phyloP scores from a whole-genome alignment of 1,140 invertebrate genomes.

The Leptestheria dahalacensis region DNA sequence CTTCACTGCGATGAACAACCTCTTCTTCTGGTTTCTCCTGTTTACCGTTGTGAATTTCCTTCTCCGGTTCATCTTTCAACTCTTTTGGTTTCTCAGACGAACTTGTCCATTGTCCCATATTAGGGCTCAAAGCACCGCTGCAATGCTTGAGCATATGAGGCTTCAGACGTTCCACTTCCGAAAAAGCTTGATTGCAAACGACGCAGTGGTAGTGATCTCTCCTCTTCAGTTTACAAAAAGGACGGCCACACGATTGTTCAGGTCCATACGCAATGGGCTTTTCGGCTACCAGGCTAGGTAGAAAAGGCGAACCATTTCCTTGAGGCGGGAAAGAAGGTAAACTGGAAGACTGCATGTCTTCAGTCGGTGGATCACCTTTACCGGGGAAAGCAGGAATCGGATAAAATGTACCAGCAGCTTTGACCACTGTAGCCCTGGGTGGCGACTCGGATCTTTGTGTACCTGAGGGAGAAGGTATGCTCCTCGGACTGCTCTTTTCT shows the following conservation, averaged over 20 bases:
- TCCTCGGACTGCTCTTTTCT: neutral
- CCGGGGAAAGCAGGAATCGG: slow-evolving; percentile 57
- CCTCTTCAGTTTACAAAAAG: slow-evolving; percentile 72
- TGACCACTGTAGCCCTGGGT: slow-evolving; percentile 47
- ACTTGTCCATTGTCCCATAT: neutral
- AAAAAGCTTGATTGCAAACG: slow-evolving; percentile 68
- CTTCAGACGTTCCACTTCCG: slow-evolving; percentile 46
- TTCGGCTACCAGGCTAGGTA: neutral
- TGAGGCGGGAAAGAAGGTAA: neutral
- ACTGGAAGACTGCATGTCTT: neutral
- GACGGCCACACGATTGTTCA: slow-evolving; percentile 54
- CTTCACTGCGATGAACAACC: neutral
- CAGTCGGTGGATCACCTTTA: neutral
- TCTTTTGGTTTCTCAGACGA: neutral
- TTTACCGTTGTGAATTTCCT: neutral
- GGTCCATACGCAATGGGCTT: slow-evolving; percentile 29
- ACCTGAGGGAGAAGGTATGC: neutral
- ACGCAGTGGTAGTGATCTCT: slow-evolving; percentile 73
- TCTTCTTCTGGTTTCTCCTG: neutral
- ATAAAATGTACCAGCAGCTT: slow-evolving; percentile 83
- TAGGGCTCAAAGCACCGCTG: slow-evolving; percentile 34
- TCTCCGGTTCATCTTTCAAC: neutral
- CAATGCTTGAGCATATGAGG: slow-evolving; percentile 55
- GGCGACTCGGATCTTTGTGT: neutral
- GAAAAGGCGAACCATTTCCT: neutral